Base-by-base conservation (phyloP, 2,888 invertebrate genomes). In the Cynaeus angustus region DNA sequence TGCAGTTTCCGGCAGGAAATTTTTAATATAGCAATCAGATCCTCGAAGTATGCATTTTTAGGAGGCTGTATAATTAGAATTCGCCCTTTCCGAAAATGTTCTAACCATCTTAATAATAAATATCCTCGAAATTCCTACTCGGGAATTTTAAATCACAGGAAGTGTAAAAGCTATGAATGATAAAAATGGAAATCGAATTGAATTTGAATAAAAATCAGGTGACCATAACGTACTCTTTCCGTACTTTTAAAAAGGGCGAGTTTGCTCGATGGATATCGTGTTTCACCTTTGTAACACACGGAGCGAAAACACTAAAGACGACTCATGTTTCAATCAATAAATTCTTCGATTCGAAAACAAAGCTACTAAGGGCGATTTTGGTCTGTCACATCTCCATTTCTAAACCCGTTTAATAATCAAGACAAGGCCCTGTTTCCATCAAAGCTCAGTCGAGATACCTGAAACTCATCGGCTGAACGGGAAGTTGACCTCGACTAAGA, bases 401-500 rank as follows among this genome's bases (percentile, higher is more conserved):
- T 12, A 12, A 21, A 14, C 56, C 43, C 12, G 30, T 56, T 56
- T 41, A 38, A 56, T 56, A 43, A 56, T 56, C 56, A 55, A 55
- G 33, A 12, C 52, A 16, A 52, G 55, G 14, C 38, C 26, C 21
- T 37, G 30, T 50, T 50, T 50, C 50, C 50, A 50, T 55, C 58
- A 58, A 58, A 58, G 46, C 46, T 26, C 46, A 28, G 9, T 30
- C 8, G 30, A 10, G 64, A 52, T 53, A 64, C 64, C 53, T 64
- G 64, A 52, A 64, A 43, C 43, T 64, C 53, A 64, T 64, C 64
- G 14, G n/a, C 43, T 12, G 43, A 64, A 38, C 50, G 37, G 53
- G 46, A 37, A 64, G 64, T 64, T 64, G 64, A 64, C 64, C 64
- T 53, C 64, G 53, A 28, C 64, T 53, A 43, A 64, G 64, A 64